Evolutionary conservation across 2,113 vertebrate genomes (phyloP), one percentile per base, ranked within the genome.

Genomic region (Platichthys stellatus): DNA sequence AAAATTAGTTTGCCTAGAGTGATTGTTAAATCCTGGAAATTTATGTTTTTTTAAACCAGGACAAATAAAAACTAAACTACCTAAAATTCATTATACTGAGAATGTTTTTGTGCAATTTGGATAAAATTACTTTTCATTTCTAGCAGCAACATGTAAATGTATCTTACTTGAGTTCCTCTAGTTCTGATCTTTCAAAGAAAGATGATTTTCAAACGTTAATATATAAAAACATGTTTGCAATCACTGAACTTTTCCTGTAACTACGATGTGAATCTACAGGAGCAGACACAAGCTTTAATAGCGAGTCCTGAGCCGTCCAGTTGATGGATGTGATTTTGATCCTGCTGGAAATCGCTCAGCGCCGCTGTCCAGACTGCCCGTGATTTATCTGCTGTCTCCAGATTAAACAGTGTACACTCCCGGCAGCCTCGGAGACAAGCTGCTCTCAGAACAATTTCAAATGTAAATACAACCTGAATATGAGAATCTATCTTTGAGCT

Each of bases 381-480:
- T 81, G 81, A 92, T 92, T 86, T 80, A 92, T 89, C 81, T 77
- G 15, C 69, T 81, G 75, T 86, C 76, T 83, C 66, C 60, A 74
- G 76, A 92, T 90, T 87, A 87, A 89, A 89, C 68, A 64, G 61
- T 81, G 81, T 87, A 80, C 84, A 78, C 71, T 72, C 53, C 81
- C 74, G 68, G 77, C 83, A 69, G 79, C 71, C 63, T 71, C 43
- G n/a, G 73, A 86, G 80, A 81, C 78, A 53, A 81, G 78, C 80
- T 72, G 82, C 26, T 43, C 88, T 76, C 86, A 24, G 54, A 86
- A 89, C 74, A 66, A 86, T 70, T 86, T 85, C 49, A 81, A 88
- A 90, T 74, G 79, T 88, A 92, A 93, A 92, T 88, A 92, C 71
- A 73, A 74, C 72, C 75, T 66, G 81, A 86, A 81, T 76, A 64